Base-by-base conservation (phyloP, 2,797 vertebrate genomes). In the Borostomias antarcticus region DNA sequence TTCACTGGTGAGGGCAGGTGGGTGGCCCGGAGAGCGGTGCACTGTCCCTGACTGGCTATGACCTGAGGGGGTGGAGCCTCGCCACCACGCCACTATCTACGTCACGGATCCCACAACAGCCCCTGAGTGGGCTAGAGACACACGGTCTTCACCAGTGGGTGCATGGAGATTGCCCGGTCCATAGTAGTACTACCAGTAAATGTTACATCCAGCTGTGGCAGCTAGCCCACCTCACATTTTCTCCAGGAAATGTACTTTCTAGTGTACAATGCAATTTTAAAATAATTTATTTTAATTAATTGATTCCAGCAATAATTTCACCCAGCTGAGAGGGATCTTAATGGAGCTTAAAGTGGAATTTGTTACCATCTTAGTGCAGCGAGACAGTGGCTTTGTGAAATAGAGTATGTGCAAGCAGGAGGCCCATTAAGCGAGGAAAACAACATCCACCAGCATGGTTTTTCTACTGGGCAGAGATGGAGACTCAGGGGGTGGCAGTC, bases 281-380 rank as follows among this genome's bases (percentile, higher is more conserved):
- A 45, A 45, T 45, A 45, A n/a, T 5, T 45, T 45, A 45, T 15
- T n/a, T n/a, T 50, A 2, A n/a, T 78, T 82, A 73, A 82, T 80
- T 76, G 78, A 67, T 74, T 68, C 53, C 53, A 66, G 72, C 59
- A 72, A 80, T 76, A 64, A 53, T 69, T 66, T 78, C 62, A 33
- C 70, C 76, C 69, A 76, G n/a, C n/a, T n/a, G n/a, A n/a, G n/a
- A n/a, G n/a, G n/a, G n/a, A 63, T 73, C 75, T 66, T 76, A 76
- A 75, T 82, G 67, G 63, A 63, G 59, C 75, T 74, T 53, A 70
- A 72, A 75, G 75, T 68, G 58, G 61, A 68, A 48, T 73, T 73
- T 69, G 66, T 74, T 79, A 74, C 76, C 56, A 76, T 40, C 30
- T 52, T 43, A 29, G 50, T 65, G 54, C 62, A 65, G 68, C 60